A percentile compares a stretch with the other conserved stretches of the same genome.
These are phyloP conservation scores for Coptotermes formosanus DNA, from an alignment of 1,140 invertebrate species.

Conservation along the genomic window DNA sequence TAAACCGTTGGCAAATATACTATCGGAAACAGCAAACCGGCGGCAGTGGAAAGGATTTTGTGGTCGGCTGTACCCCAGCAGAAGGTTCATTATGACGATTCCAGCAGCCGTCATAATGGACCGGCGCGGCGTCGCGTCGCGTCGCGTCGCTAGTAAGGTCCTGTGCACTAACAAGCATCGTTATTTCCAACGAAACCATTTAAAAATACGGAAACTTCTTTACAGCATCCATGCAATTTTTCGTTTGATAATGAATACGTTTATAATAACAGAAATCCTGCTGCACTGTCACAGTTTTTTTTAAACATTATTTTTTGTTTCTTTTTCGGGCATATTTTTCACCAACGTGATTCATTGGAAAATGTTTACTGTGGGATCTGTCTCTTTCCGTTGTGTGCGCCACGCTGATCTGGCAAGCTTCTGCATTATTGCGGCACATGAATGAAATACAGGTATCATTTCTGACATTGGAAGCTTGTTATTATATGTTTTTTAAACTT, in stretches of 20 bases:
- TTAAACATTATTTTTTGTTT: neutral
- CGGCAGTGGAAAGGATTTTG: neutral
- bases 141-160: neutral
- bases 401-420: neutral
- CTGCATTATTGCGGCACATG: neutral
- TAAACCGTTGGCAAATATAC: too few species aligned
- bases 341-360: neutral
- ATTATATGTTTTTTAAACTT: neutral
- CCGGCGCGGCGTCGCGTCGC: too few species aligned
- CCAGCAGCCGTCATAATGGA: slow-evolving; percentile 24
- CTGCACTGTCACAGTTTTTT: neutral
- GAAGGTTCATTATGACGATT: slow-evolving; percentile 25
- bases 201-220: slow-evolving; percentile 28
- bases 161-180: slow-evolving; percentile 24
- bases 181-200: slow-evolving; percentile 29
- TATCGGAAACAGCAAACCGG: too few species aligned
- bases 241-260: slow-evolving; percentile 25
- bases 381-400: neutral
- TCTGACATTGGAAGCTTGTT: neutral
- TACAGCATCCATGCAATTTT: slow-evolving; percentile 15
- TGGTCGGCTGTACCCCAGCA: neutral
- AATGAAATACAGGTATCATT: neutral
- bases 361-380: neutral
- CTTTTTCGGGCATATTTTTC: neutral
- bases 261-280: slow-evolving; percentile 21